Evolutionary conservation across 2,888 invertebrate species (phyloP).

Genomic region (Epinotia bilunana): DNA sequence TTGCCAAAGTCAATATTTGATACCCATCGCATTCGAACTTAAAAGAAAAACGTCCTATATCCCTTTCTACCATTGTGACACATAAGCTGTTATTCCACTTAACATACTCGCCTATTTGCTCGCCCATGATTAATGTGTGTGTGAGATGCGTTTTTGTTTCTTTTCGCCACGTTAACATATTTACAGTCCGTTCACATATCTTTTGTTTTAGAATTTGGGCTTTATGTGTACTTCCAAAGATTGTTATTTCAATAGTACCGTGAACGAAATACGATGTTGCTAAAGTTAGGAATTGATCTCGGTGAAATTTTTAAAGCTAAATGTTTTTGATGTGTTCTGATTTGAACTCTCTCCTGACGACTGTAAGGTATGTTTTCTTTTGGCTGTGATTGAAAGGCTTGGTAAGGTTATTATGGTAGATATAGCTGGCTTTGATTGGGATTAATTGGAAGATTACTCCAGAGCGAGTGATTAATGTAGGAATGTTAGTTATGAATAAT

Average conservation of each 20-base stretch:
- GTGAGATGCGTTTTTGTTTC: constrained; percentile 6
- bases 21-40: not conserved
- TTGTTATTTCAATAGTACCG: not conserved
- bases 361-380: not conserved
- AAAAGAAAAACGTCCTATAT: not conserved
- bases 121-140: constrained; percentile 20
- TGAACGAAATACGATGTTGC: not conserved
- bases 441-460: constrained; percentile 39
- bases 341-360: not conserved
- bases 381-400: not conserved
- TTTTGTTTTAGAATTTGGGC: not conserved
- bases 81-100: not conserved
- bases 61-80: too few relatives aligned
- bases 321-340: too few relatives aligned
- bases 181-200: not conserved
- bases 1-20: not conserved
- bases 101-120: constrained; percentile 2
- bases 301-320: not conserved
- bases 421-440: constrained; percentile 28
- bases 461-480: constrained; percentile 28
- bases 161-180: constrained; percentile 16
- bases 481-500: constrained; percentile 28
- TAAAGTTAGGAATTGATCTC: not conserved
- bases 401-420: constrained; percentile 3
- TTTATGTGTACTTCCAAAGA: not conserved